These are phyloP conservation scores for Cephus sareptanus DNA, from an alignment of 2,888 invertebrate species.

Conservation along the genomic window DNA sequence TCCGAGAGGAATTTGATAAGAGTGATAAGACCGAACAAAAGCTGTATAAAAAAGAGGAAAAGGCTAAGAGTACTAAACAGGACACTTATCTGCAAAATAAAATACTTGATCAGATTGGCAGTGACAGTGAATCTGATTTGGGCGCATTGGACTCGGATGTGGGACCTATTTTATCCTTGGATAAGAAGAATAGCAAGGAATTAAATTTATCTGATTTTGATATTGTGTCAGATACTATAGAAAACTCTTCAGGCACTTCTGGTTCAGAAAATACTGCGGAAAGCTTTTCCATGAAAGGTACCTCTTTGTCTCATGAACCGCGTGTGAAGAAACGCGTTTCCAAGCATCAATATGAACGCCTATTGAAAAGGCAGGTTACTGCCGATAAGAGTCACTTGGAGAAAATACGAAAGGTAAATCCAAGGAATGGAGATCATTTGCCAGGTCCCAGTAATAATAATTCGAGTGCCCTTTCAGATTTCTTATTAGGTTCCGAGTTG, in stretches of 20 bases:
- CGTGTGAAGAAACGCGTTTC: slow-evolving; percentile 33
- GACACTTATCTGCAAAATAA: slow-evolving; percentile 14
- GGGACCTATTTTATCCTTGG: slow-evolving; percentile 26
- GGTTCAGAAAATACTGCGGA: neutral
- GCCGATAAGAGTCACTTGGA: slow-evolving; percentile 31
- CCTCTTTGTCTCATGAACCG: slow-evolving; percentile 12
- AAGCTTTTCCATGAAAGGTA: neutral
- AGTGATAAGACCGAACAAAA: slow-evolving; percentile 14
- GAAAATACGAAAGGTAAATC: slow-evolving; percentile 50
- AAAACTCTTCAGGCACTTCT: slow-evolving; percentile 34
- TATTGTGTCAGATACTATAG: slow-evolving; percentile 52
- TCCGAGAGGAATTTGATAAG: slow-evolving; percentile 7
- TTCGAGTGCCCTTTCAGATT: slow-evolving; percentile 55
- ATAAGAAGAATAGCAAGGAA: slow-evolving; percentile 45
- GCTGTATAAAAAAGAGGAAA: neutral
- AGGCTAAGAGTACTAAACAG: slow-evolving; percentile 22
- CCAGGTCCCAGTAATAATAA: slow-evolving; percentile 48
- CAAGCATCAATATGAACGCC: slow-evolving; percentile 34
- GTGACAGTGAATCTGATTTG: slow-evolving; percentile 27
- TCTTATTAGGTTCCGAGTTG: slow-evolving; percentile 33
- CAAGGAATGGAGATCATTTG: slow-evolving; percentile 35
- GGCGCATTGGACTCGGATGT: slow-evolving; percentile 15
- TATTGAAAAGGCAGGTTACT: slow-evolving; percentile 31
- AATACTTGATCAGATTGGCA: slow-evolving; percentile 22
- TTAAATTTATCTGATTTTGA: slow-evolving; percentile 55